These are phyloP conservation scores for Podarcis muralis DNA, from an alignment of 2,113 vertebrate genomes.

Conservation along the genomic window DNA sequence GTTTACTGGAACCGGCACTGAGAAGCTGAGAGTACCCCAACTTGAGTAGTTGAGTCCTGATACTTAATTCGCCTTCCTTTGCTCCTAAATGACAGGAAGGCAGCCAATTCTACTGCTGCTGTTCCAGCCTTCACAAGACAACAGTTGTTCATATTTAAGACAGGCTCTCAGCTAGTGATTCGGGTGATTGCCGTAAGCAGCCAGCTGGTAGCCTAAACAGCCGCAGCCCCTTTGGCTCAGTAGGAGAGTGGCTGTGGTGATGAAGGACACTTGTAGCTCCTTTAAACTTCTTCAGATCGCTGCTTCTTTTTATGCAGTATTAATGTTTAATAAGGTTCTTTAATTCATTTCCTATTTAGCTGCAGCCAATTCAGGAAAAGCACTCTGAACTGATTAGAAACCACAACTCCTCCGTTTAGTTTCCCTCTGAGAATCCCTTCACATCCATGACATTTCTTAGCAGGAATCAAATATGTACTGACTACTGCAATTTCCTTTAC, in stretches of 20 bases:
- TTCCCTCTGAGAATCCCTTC: constrained; percentile 27
- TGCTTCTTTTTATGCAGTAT: background rate
- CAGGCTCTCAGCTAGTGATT: background rate
- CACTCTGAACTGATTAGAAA: constrained; percentile 9
- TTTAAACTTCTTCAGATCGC: constrained; percentile 9
- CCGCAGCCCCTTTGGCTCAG: background rate
- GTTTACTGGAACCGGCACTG: background rate
- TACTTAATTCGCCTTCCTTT: background rate
- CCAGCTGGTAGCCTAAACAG: background rate
- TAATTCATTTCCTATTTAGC: background rate
- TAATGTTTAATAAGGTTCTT: constrained; percentile 2
- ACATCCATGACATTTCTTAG: constrained; percentile 15
- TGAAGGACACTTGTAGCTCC: constrained; percentile 27
- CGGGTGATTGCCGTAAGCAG: background rate
- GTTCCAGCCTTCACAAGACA: background rate
- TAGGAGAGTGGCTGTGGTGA: background rate
- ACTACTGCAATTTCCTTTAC: background rate
- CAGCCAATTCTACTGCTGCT: background rate
- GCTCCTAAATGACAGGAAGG: background rate
- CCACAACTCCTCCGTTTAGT: background rate
- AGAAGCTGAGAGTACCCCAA: background rate
- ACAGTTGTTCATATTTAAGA: background rate
- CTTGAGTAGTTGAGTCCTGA: background rate
- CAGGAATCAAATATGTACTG: background rate
- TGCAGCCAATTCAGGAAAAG: constrained; percentile 7